Conservation (phyloP, 2,888 invertebrate species). For the Diplazon laetatorius region DNA sequence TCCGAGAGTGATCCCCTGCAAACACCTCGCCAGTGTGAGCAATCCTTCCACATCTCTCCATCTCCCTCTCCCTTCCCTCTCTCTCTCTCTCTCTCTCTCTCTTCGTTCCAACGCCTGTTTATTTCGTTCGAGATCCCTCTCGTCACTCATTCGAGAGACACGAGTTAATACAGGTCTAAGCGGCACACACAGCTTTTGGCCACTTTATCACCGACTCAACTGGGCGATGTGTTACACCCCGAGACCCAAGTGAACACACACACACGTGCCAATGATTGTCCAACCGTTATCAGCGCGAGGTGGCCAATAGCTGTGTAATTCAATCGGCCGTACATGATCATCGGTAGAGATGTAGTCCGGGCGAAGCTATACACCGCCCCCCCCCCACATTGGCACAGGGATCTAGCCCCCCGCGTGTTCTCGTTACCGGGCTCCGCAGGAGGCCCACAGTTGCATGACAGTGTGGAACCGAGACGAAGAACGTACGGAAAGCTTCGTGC, state of each 20-base stretch:
- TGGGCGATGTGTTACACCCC: too few species aligned
- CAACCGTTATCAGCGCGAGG: not conserved
- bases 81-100: conserved; percentile 25
- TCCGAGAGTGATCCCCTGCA: conserved; percentile 58
- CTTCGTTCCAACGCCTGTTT: conserved; percentile 42
- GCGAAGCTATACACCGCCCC: conserved; percentile 1
- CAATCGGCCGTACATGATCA: too few species aligned
- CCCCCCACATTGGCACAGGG: conserved; percentile 24
- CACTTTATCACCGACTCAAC: conserved; percentile 18
- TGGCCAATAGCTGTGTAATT: conserved; percentile 16
- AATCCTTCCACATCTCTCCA: conserved; percentile 1
- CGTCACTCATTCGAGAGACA: conserved; percentile 24
- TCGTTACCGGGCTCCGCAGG: conserved; percentile 46
- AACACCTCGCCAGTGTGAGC: conserved; percentile 39
- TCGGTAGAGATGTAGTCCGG: conserved; percentile 9
- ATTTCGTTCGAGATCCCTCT: conserved; percentile 18
- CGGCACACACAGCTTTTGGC: conserved; percentile 28
- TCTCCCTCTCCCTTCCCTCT: too few species aligned
- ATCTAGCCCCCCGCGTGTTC: conserved; percentile 31
- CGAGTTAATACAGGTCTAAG: conserved; percentile 27
- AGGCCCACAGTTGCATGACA: conserved; percentile 24
- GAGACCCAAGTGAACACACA: not conserved
- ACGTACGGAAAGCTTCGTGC: conserved; percentile 7
- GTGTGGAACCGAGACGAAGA: too few species aligned
- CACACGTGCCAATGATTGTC: not conserved